phyloP scores from a whole-genome alignment of 2,888 invertebrate genomes.

The Nomada goodeniana region DNA sequence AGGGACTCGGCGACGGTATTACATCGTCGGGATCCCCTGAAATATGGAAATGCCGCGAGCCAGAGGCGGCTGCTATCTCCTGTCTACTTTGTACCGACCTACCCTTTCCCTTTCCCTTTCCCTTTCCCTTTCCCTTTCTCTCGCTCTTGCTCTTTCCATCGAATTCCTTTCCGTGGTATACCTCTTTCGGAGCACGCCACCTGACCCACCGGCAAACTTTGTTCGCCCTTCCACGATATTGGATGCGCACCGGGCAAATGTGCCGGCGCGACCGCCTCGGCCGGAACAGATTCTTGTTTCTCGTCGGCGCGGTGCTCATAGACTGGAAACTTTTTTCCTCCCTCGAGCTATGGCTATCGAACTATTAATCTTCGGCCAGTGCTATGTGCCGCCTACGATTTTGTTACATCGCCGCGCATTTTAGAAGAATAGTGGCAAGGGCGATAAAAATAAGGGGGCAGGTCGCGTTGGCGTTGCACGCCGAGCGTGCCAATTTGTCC shows the following conservation, averaged over 20 bases:
- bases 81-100: not conserved
- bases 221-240: constrained; percentile 55
- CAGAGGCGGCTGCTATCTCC: not conserved
- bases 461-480: too few species aligned
- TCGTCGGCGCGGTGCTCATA: constrained; percentile 9
- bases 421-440: too few species aligned
- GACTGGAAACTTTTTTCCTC: constrained; percentile 17
- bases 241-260: constrained; percentile 51
- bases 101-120: not conserved
- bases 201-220: constrained; percentile 59
- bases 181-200: constrained; percentile 16
- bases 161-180: too few species aligned
- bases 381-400: constrained; percentile 7
- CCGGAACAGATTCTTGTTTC: constrained; percentile 44
- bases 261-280: constrained; percentile 7
- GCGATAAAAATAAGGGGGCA: too few species aligned
- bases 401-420: not conserved
- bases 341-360: too few species aligned
- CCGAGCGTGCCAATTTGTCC: too few species aligned
- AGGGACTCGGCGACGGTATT: constrained; percentile 46
- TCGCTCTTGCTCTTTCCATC: not conserved
- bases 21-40: constrained; percentile 62
- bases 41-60: constrained; percentile 61
- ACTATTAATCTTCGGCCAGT: not conserved
- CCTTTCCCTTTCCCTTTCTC: not conserved